Evolutionary conservation across 2,113 vertebrate species (phyloP), one percentile per base, ranked within the genome.

Genomic region (Scalopus aquaticus): DNA sequence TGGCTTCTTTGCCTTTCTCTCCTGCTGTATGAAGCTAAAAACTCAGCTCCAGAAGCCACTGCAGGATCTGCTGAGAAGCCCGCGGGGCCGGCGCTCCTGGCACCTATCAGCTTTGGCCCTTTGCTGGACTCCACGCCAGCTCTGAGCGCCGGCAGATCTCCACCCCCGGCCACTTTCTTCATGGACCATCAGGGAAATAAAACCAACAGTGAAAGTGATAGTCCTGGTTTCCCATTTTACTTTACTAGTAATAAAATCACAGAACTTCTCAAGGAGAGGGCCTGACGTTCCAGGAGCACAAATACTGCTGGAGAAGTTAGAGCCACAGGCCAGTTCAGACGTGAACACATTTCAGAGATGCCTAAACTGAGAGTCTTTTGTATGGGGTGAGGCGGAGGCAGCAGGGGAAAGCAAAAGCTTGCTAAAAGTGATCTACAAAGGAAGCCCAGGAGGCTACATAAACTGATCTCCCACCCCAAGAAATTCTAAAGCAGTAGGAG

Each of bases 101-200:
- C 79, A 67, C 49, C 26, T 24, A 39, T 12, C 2, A 16, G 4
- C 10, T 16, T 6, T 9, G 56, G 58, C 56, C 26, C 51, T 69
- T 51, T 42, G 44, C 35, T 44, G 20, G 9, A 54, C 65, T 67
- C 76, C 12, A 12, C 17, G 60, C 32, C 6, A 15, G 35, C 79
- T 77, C 70, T 0, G 62, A n/a, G 8, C 0, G 30, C 17, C 17
- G 44, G 44, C 44, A 44, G 67, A 76, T 89, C 62, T 70, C 24
- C 83, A 77, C 1, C 1, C 67, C 79, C 67, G 96, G 91, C 89
- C 64, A 83, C 94, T 91, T 91, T 93, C 93, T 91, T 94, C 86
- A 90, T n/a, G 67, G 30, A 62, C 94, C 97, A 94, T 93, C 64
- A 46, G 95, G 95, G 96, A 97, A 97, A 97, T 97, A 96, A 96